phyloP scores from a whole-genome alignment of 2,888 invertebrate species.

The Cylloceria caligata region DNA sequence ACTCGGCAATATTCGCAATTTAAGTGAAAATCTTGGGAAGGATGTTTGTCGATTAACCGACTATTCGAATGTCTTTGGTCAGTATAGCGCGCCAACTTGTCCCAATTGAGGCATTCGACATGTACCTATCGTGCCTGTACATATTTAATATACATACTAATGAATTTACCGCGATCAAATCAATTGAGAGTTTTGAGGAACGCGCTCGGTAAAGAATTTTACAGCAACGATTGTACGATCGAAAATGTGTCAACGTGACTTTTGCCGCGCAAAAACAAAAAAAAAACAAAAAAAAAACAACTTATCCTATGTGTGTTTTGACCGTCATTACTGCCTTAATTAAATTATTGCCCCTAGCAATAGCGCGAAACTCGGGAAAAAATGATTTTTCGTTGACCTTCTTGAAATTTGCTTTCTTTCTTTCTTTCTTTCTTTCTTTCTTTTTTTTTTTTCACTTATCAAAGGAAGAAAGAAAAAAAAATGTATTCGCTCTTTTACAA shows the following conservation, averaged over 20 bases:
- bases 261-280: neutral
- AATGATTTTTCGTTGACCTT: conserved; percentile 44
- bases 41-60: conserved; percentile 12
- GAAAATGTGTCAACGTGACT: neutral
- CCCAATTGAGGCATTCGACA: conserved; percentile 33
- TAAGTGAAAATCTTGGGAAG: neutral
- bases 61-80: conserved; percentile 10
- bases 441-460: conserved; percentile 54
- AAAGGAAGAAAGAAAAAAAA: no score
- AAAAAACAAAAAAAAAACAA: no score
- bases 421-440: conserved; percentile 15
- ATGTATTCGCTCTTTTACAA: no score
- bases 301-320: conserved; percentile 30
- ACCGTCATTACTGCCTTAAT: conserved; percentile 44
- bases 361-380: conserved; percentile 1
- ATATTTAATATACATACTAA: conserved; percentile 42
- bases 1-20: neutral
- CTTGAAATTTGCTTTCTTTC: conserved; percentile 24
- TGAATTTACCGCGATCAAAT: conserved; percentile 16
- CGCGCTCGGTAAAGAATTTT: conserved; percentile 9
- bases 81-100: conserved; percentile 26
- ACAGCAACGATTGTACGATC: conserved; percentile 7
- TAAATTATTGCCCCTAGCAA: conserved; percentile 59
- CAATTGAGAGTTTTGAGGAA: neutral
- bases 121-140: conserved; percentile 47